A percentile compares a stretch with the other conserved stretches of the same genome.
Conservation (phyloP, 2,888 invertebrate species). For the Scaptomyza tumidula region DNA sequence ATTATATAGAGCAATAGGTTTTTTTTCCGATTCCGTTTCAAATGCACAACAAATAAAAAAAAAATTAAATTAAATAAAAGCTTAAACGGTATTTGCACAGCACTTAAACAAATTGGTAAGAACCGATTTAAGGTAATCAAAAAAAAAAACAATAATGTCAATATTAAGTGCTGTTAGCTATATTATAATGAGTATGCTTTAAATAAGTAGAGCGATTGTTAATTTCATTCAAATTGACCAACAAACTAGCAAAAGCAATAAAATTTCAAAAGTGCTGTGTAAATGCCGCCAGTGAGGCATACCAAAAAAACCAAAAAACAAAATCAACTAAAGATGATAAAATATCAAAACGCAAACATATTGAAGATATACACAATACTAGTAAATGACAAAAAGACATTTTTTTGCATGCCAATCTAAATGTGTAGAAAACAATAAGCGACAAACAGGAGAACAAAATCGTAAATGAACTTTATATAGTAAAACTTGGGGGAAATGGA, state of each 20-base stretch:
- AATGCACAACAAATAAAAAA: slow-evolving; percentile 37
- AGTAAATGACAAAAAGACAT: slow-evolving; percentile 34
- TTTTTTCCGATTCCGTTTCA: slow-evolving; percentile 22
- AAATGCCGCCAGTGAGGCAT: slow-evolving; percentile 16
- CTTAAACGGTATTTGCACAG: slow-evolving; percentile 25
- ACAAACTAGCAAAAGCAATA: slow-evolving; percentile 33
- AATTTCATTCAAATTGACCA: slow-evolving; percentile 43
- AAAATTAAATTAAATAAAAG: too few species aligned
- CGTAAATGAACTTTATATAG: slow-evolving; percentile 43
- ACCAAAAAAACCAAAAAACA: neutral
- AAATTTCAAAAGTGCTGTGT: slow-evolving; percentile 29
- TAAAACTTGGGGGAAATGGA: slow-evolving; percentile 31
- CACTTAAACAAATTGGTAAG: neutral
- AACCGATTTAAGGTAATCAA: neutral
- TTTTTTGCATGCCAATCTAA: slow-evolving; percentile 79
- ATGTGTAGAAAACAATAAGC: slow-evolving; percentile 69
- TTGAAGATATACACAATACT: slow-evolving; percentile 37
- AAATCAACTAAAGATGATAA: slow-evolving; percentile 15
- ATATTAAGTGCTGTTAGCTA: slow-evolving; percentile 9
- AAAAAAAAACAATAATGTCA: neutral
- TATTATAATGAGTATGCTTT: slow-evolving; percentile 10
- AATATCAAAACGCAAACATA: slow-evolving; percentile 47
- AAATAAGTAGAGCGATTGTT: slow-evolving; percentile 23
- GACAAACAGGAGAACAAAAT: slow-evolving; percentile 14
- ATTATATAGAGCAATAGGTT: slow-evolving; percentile 44